Evolutionary conservation across 2,797 vertebrate genomes (phyloP).

Genomic region (Harpagifer antarcticus): DNA sequence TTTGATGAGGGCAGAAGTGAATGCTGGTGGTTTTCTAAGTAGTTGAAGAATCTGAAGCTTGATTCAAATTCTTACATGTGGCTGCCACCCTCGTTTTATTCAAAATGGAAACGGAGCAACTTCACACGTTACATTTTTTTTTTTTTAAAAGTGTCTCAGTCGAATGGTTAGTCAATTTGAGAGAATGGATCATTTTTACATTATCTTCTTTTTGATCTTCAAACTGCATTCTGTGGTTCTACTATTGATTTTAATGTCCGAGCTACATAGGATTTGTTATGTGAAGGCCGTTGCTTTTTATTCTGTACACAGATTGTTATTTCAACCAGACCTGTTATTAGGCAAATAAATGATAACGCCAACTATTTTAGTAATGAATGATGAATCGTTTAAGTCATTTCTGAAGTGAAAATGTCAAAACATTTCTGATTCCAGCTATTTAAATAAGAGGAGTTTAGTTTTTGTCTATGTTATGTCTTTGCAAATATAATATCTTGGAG

Average conservation of each 20-base stretch:
- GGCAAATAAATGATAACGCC: neutral
- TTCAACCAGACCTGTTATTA: neutral
- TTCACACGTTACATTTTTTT: neutral
- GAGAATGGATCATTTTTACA: neutral
- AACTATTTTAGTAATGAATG: too few species aligned
- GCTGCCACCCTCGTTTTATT: slow-evolving; percentile 4
- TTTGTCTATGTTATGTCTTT: neutral
- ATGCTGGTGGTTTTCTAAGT: slow-evolving; percentile 12
- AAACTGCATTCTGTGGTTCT: neutral
- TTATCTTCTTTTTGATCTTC: slow-evolving; percentile 15
- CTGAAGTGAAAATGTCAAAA: too few species aligned
- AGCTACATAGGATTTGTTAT: neutral
- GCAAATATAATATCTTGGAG: neutral
- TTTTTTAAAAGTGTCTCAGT: slow-evolving; percentile 14
- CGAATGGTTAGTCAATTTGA: neutral
- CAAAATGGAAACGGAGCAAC: slow-evolving; percentile 3
- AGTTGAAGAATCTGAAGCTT: neutral
- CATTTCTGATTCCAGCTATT: neutral
- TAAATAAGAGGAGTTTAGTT: neutral
- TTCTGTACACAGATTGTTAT: neutral
- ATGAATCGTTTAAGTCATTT: too few species aligned
- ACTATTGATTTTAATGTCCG: slow-evolving; percentile 21
- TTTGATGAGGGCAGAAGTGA: slow-evolving; percentile 29
- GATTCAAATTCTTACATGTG: neutral
- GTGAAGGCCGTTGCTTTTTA: slow-evolving; percentile 4